A percentile compares a stretch with the other conserved stretches of the same genome.
phyloP scores from a whole-genome alignment of 2,797 vertebrate genomes.

The Galago senegalensis region DNA sequence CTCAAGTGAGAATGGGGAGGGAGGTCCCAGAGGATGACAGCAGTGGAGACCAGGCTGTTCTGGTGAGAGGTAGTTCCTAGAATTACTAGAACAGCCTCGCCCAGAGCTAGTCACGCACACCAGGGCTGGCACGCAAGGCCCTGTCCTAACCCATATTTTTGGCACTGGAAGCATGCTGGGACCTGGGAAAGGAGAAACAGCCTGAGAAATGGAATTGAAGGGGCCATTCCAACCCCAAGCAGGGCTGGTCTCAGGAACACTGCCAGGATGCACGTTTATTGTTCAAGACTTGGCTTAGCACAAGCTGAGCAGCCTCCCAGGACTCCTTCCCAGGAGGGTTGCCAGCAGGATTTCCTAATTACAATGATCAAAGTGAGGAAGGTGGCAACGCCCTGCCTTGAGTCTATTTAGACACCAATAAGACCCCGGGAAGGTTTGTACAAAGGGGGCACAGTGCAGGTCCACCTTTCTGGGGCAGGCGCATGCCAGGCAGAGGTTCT shows the following conservation, averaged over 20 bases:
- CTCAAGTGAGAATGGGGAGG: not conserved
- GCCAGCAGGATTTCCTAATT: not conserved
- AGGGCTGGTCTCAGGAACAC: not conserved
- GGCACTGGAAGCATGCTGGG: not conserved
- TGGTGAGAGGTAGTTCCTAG: not conserved
- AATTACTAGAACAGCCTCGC: not conserved
- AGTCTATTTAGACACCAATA: not conserved
- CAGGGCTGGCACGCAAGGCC: not conserved
- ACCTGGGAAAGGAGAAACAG: not conserved
- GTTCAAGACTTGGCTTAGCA: not conserved
- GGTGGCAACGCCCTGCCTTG: too few species aligned
- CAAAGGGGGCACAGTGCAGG: not conserved
- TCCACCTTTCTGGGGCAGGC: not conserved
- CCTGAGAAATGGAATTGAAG: not conserved
- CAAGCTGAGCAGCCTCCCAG: not conserved
- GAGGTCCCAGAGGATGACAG: not conserved
- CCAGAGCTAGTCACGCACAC: constrained; percentile 54
- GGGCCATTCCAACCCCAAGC: not conserved
- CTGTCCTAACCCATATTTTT: not conserved
- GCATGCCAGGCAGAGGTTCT: not conserved
- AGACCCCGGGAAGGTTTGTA: not conserved
- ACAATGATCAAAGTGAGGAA: not conserved
- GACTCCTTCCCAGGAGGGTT: not conserved
- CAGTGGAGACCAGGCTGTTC: not conserved
- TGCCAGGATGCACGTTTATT: not conserved